Percentiles rank a stretch among this genome's conserved stretches.
phyloP scores from a whole-genome alignment of 2,888 invertebrate genomes.

The Drosophila rubida region DNA sequence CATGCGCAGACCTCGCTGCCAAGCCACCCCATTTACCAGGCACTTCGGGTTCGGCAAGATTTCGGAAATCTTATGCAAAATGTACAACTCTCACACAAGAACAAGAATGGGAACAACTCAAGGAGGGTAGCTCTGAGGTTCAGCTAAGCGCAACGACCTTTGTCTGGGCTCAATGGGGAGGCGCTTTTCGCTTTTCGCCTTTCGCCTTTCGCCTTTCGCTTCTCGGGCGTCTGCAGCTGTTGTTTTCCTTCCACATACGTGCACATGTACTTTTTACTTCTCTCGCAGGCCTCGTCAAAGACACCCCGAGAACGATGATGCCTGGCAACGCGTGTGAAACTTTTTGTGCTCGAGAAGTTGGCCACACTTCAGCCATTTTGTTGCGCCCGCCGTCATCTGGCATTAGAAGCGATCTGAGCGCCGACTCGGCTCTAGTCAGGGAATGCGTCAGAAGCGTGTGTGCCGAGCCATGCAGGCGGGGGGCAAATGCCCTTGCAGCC shows the following conservation, averaged over 20 bases:
- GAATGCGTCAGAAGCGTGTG: constrained; percentile 77
- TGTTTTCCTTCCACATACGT: constrained; percentile 41
- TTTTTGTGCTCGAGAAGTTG: constrained; percentile 48
- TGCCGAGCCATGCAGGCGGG: constrained; percentile 21
- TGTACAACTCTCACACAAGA: constrained; percentile 53
- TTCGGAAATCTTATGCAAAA: constrained; percentile 72
- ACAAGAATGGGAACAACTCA: neutral
- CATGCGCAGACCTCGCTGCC: too few relatives aligned
- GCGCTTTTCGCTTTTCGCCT: too few relatives aligned
- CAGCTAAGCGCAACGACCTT: constrained; percentile 81
- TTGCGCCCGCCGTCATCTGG: constrained; percentile 47
- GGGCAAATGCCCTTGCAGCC: neutral
- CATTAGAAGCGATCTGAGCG: constrained; percentile 22
- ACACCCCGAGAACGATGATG: constrained; percentile 68
- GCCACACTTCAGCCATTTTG: constrained; percentile 78
- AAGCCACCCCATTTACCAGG: constrained; percentile 60
- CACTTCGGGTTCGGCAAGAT: constrained; percentile 34
- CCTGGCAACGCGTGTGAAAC: constrained; percentile 76
- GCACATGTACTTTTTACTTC: constrained; percentile 44
- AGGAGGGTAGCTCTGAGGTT: constrained; percentile 37
- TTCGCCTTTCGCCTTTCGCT: too few relatives aligned
- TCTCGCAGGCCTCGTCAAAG: constrained; percentile 54
- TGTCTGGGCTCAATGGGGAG: constrained; percentile 50
- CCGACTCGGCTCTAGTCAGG: too few relatives aligned
- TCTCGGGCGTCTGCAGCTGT: too few relatives aligned